Conservation (phyloP, 2,888 invertebrate species). For the Bursaphelenchus okinawaensis region DNA sequence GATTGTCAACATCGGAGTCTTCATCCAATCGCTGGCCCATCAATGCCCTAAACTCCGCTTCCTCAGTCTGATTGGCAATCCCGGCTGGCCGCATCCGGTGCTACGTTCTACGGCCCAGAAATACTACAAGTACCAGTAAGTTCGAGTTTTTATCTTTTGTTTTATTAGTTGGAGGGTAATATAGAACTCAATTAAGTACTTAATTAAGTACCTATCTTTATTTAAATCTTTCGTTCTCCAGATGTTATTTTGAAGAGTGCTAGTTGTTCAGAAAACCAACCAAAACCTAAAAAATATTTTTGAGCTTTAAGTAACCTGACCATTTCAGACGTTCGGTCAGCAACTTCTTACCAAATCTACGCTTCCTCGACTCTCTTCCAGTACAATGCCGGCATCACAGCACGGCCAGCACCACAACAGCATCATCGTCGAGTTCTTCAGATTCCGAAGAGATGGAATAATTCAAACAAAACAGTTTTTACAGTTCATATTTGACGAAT, state of each 20-base stretch:
- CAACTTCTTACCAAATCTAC: constrained; percentile 23
- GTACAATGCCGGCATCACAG: constrained; percentile 3
- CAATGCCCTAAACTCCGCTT: constrained; percentile 39
- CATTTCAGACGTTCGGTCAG: constrained; percentile 19
- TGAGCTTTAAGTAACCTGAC: neutral
- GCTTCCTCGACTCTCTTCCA: constrained; percentile 23
- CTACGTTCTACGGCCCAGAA: constrained; percentile 6
- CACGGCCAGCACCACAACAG: neutral
- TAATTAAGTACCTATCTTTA: too few relatives aligned
- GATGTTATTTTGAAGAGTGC: neutral
- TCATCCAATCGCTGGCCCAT: constrained; percentile 31
- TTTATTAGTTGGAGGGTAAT: too few relatives aligned
- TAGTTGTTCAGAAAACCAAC: neutral
- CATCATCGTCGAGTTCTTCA: neutral
- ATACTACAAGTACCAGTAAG: constrained; percentile 17
- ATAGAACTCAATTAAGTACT: too few relatives aligned
- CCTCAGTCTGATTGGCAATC: constrained; percentile 38
- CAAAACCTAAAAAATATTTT: neutral
- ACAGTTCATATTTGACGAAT: neutral
- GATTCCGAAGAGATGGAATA: neutral
- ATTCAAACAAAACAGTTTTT: neutral
- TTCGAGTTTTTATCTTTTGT: neutral
- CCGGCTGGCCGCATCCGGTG: constrained; percentile 43
- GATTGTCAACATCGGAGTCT: constrained; percentile 36
- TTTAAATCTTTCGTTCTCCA: too few relatives aligned